A percentile compares a stretch with the other conserved stretches of the same genome.
Evolutionary conservation across 2,797 vertebrate species (phyloP).

Genomic region (Periophthalmus magnuspinnatus): DNA sequence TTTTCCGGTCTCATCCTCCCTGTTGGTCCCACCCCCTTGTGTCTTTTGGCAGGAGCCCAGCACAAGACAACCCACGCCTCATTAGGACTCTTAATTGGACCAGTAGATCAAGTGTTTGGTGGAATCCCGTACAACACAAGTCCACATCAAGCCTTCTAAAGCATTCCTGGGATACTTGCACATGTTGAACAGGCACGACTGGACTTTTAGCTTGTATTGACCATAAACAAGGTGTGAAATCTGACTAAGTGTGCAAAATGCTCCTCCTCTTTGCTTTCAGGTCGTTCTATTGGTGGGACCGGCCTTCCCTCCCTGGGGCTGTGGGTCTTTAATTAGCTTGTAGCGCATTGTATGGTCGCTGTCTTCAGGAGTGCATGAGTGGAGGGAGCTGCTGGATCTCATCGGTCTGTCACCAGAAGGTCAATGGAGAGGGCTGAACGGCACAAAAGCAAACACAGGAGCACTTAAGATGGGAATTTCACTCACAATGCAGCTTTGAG

Average conservation of each 20-base stretch:
- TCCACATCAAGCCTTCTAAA: constrained; percentile 36
- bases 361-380: constrained; percentile 40
- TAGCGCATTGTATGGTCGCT: constrained; percentile 55
- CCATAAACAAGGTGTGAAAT: constrained; percentile 16
- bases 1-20: neutral
- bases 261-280: constrained; percentile 6
- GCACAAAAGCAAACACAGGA: constrained; percentile 64
- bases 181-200: neutral
- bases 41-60: constrained; percentile 33
- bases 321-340: constrained; percentile 65
- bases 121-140: constrained; percentile 16
- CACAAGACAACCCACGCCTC: constrained; percentile 37
- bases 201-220: constrained; percentile 6
- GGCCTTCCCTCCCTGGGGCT: constrained; percentile 12
- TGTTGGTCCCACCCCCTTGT: neutral
- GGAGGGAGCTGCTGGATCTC: constrained; percentile 31
- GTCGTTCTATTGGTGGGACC: neutral
- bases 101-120: constrained; percentile 37
- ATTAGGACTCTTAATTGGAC: constrained; percentile 55
- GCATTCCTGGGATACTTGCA: constrained; percentile 42
- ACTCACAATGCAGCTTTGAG: constrained; percentile 56
- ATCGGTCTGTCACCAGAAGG: constrained; percentile 58
- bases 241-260: neutral
- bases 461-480: constrained; percentile 57
- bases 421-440: constrained; percentile 47